Percentiles rank a stretch among this genome's conserved stretches.
These are phyloP conservation scores for Apodemus sylvaticus DNA, from an alignment of 2,113 vertebrate species.

Conservation along the genomic window DNA sequence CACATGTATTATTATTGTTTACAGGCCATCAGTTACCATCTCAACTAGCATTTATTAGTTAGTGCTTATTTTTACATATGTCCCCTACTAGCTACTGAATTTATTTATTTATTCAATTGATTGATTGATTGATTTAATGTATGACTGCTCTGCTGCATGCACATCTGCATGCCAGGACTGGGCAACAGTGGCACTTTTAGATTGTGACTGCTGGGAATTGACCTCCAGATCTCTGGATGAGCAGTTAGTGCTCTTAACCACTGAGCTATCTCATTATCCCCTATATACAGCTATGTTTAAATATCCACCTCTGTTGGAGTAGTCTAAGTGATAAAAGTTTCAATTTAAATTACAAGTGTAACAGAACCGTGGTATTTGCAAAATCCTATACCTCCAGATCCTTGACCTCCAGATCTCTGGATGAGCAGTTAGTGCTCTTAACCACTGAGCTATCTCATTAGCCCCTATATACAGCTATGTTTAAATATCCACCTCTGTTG, in stretches of 20 bases:
- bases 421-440: too few relatives aligned
- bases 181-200: too few relatives aligned
- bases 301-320: not conserved
- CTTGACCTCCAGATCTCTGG: too few relatives aligned
- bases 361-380: not conserved
- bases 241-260: too few relatives aligned
- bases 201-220: too few relatives aligned
- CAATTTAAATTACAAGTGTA: not conserved
- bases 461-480: not conserved
- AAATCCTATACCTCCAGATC: not conserved
- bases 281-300: not conserved
- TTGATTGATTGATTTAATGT: too few relatives aligned
- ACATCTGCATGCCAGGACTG: too few relatives aligned
- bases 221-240: too few relatives aligned
- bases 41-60: not conserved
- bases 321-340: not conserved
- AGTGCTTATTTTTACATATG: not conserved
- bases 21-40: not conserved
- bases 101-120: too few relatives aligned
- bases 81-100: not conserved
- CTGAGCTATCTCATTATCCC: too few relatives aligned
- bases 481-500: not conserved
- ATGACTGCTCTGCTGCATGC: too few relatives aligned
- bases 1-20: not conserved
- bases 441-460: too few relatives aligned